A percentile compares a stretch with the other conserved stretches of the same genome.
phyloP scores from a whole-genome alignment of 2,113 vertebrate genomes.

The Tragelaphus strepsiceros region DNA sequence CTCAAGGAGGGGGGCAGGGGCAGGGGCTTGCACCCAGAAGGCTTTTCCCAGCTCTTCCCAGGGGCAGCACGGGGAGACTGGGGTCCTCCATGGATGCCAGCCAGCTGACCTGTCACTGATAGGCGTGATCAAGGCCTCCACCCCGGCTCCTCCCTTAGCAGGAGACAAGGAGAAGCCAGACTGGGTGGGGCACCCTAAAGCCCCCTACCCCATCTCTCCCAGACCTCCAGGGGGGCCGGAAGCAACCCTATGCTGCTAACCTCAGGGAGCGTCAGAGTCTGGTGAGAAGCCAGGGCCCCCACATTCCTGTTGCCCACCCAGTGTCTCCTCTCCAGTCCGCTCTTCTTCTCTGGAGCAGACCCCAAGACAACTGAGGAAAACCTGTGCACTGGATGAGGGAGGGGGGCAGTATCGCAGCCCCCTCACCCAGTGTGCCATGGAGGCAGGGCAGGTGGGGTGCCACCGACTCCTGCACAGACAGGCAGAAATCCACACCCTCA shows the following conservation, averaged over 20 bases:
- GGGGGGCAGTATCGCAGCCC: fast-evolving
- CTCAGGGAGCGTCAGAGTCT: fast-evolving
- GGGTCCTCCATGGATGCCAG: background rate
- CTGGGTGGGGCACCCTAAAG: background rate
- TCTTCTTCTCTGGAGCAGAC: background rate
- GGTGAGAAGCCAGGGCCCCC: background rate
- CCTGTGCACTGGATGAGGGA: background rate
- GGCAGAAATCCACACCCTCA: background rate
- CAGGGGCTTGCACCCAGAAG: background rate
- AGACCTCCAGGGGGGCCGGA: background rate
- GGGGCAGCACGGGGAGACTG: background rate
- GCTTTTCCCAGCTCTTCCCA: background rate
- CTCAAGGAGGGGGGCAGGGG: background rate
- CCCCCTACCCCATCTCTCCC: background rate
- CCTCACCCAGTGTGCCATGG: background rate
- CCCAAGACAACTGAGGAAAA: background rate
- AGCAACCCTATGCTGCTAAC: background rate
- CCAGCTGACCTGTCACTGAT: background rate
- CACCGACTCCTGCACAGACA: too few relatives aligned
- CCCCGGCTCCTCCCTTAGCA: fast-evolving
- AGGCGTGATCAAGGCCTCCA: background rate
- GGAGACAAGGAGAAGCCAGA: background rate
- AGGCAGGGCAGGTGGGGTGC: background rate
- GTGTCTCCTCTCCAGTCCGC: too few relatives aligned
- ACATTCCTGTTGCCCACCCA: too few relatives aligned